phyloP scores from a whole-genome alignment of 2,797 vertebrate species.

The Podargus strigoides region DNA sequence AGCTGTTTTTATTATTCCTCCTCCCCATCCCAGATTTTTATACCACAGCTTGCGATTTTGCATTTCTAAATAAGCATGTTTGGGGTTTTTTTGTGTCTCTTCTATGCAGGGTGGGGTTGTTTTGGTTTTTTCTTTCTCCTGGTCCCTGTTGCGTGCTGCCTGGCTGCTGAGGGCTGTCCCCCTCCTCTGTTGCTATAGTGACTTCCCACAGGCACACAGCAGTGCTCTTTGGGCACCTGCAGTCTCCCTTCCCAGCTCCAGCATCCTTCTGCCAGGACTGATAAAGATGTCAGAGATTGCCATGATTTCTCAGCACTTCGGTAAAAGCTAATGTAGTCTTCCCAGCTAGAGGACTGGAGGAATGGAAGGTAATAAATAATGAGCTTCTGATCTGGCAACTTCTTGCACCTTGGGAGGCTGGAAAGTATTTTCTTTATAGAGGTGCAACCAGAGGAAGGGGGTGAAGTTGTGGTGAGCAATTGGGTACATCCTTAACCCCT shows the following conservation, averaged over 20 bases:
- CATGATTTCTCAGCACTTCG: neutral
- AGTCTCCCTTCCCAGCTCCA: neutral
- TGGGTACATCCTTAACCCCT: neutral
- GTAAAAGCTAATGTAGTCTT: neutral
- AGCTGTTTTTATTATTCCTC: neutral
- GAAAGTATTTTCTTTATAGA: neutral
- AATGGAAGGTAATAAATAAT: neutral
- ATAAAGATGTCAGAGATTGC: conserved; percentile 22
- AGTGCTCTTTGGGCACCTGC: neutral
- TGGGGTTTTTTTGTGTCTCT: neutral
- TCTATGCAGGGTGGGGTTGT: neutral
- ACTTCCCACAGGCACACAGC: conserved; percentile 54
- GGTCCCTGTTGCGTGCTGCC: conserved; percentile 1
- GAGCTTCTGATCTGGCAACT: neutral
- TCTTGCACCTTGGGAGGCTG: neutral
- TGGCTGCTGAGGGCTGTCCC: conserved; percentile 50
- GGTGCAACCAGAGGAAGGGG: neutral
- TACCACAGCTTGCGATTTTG: neutral
- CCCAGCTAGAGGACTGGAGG: neutral
- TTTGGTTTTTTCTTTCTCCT: neutral
- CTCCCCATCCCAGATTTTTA: neutral
- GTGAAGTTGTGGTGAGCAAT: neutral
- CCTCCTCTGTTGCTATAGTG: conserved; percentile 72
- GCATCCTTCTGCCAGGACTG: neutral
- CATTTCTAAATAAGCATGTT: neutral